Percentiles rank a stretch among this genome's conserved stretches.
phyloP scores from a whole-genome alignment of 2,888 invertebrate genomes.

The Poecilus cupreus region DNA sequence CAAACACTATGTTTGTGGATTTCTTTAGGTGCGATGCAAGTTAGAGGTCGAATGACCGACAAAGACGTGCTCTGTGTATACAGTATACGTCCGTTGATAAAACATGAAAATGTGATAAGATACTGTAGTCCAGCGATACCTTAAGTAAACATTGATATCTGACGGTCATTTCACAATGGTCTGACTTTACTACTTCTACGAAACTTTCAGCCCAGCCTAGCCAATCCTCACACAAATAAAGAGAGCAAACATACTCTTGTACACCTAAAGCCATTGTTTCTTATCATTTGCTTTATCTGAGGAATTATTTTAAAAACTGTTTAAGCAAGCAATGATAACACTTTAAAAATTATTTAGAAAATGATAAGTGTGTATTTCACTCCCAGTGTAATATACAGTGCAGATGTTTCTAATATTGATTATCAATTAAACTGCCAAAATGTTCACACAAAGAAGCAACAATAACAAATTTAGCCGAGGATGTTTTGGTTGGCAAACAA shows the following conservation, averaged over 20 bases:
- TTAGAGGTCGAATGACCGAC: background rate
- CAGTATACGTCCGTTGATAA: constrained; percentile 15
- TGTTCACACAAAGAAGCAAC: background rate
- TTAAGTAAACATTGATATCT: constrained; percentile 17
- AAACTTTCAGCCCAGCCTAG: background rate
- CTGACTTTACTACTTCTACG: constrained; percentile 10
- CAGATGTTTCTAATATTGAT: no score
- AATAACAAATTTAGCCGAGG: background rate
- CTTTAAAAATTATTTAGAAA: background rate
- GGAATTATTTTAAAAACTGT: constrained; percentile 11
- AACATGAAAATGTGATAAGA: constrained; percentile 7
- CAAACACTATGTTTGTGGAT: no score
- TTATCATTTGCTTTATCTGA: constrained; percentile 3
- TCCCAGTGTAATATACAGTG: no score
- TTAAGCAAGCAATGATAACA: constrained; percentile 5
- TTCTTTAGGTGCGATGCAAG: background rate
- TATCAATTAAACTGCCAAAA: no score
- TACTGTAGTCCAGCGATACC: constrained; percentile 25
- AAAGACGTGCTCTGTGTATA: background rate
- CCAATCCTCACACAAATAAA: background rate
- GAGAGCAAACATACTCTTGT: background rate
- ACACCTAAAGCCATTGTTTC: constrained; percentile 2
- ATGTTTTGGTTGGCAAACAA: background rate
- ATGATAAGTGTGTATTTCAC: no score
- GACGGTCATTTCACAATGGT: constrained; percentile 28